A percentile compares a stretch with the other conserved stretches of the same genome.
Evolutionary conservation across 2,888 invertebrate species (phyloP).

Genomic region (Hyposoter dolosus): DNA sequence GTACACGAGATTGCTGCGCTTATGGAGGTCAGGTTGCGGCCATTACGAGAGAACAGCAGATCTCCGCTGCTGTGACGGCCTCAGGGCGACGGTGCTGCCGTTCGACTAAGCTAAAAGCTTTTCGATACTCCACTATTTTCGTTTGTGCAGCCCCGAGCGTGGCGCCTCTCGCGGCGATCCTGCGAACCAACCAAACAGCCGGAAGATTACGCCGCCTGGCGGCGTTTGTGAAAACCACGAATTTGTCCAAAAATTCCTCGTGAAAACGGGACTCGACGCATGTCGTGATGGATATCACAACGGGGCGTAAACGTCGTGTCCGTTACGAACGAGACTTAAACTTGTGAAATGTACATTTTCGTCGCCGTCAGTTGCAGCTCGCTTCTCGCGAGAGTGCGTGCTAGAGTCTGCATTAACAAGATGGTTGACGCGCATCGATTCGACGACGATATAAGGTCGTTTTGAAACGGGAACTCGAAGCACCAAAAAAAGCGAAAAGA

Average conservation of each 20-base stretch:
- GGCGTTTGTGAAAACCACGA: neutral
- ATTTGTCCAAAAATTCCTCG: neutral
- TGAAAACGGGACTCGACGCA: neutral
- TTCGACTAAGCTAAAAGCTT: conserved; percentile 15
- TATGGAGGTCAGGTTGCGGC: conserved; percentile 78
- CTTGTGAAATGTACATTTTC: neutral
- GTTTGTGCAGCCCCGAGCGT: neutral
- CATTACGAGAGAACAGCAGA: conserved; percentile 73
- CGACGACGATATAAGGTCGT: conserved; percentile 59
- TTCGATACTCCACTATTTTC: neutral
- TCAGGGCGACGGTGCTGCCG: conserved; percentile 50
- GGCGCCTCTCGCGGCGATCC: neutral
- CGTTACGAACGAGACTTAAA: neutral
- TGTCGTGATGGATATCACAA: neutral
- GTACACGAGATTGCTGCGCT: conserved; percentile 62
- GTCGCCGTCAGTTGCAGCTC: conserved; percentile 22
- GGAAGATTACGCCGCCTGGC: neutral
- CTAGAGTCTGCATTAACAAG: conserved; percentile 73
- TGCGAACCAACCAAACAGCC: neutral
- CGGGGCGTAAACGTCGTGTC: neutral
- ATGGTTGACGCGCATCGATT: conserved; percentile 79
- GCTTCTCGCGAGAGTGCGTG: conserved; percentile 55
- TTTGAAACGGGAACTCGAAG: conserved; percentile 42
- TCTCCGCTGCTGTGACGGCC: conserved; percentile 41
- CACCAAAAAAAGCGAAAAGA: conserved; percentile 15